These are phyloP conservation scores for Xiphorhynchus elegans DNA, from an alignment of 2,113 vertebrate species.

Conservation along the genomic window DNA sequence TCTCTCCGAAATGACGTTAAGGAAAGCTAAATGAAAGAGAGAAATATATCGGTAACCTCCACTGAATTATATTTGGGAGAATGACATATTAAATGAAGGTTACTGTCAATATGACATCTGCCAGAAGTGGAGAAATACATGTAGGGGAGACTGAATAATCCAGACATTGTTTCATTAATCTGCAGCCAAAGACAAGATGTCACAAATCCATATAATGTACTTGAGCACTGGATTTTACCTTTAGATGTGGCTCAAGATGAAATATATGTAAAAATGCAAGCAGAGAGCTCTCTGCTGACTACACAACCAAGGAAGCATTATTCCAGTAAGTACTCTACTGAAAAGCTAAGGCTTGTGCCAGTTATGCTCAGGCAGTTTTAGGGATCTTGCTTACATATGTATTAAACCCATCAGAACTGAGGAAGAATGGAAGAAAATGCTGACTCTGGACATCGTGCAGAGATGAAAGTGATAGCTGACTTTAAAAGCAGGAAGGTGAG, in stretches of 20 bases:
- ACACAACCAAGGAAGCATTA: slow-evolving; percentile 1
- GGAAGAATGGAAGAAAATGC: neutral
- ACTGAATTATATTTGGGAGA: slow-evolving; percentile 2
- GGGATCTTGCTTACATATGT: neutral
- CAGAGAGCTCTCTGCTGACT: slow-evolving; percentile 23
- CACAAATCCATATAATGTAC: slow-evolving; percentile 47
- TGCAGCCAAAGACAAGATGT: slow-evolving; percentile 3
- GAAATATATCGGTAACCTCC: neutral
- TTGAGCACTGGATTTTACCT: slow-evolving; percentile 33
- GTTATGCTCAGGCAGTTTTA: neutral
- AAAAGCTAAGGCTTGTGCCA: neutral
- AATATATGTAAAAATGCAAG: slow-evolving; percentile 13
- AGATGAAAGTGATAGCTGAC: neutral
- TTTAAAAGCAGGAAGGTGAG: neutral
- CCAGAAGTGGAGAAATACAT: slow-evolving; percentile 42
- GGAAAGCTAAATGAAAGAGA: slow-evolving; percentile 15
- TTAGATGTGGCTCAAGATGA: slow-evolving; percentile 22
- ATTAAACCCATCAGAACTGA: neutral
- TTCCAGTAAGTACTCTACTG: neutral
- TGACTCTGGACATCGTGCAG: neutral
- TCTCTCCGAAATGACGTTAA: neutral
- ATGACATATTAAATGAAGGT: slow-evolving; percentile 29
- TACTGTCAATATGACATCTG: slow-evolving; percentile 36
- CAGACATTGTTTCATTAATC: slow-evolving; percentile 36
- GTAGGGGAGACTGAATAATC: slow-evolving; percentile 12